These are phyloP conservation scores for Amiota minor DNA, from an alignment of 2,888 invertebrate species.

Conservation along the genomic window DNA sequence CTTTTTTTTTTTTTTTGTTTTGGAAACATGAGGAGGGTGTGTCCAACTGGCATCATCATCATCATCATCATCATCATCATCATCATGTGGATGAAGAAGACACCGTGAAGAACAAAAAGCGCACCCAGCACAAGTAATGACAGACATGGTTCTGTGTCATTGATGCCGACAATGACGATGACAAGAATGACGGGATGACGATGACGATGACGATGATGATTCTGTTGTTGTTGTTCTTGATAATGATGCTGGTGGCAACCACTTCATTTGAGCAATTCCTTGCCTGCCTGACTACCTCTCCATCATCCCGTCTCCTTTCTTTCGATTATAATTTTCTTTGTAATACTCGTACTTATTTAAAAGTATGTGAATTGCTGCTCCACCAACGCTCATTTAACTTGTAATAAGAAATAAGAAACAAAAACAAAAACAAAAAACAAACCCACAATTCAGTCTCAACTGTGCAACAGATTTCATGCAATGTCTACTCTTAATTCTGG, in stretches of 20 bases:
- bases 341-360: neutral
- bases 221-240: neutral
- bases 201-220: neutral
- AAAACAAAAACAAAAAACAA: no score
- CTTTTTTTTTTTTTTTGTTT: neutral
- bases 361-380: neutral
- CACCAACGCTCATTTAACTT: constrained; percentile 1
- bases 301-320: neutral
- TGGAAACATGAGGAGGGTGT: neutral
- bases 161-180: constrained; percentile 1
- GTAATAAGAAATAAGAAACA: no score
- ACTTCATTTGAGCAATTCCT: neutral
- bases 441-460: no score
- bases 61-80: no score
- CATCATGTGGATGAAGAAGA: no score
- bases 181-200: neutral
- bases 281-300: no score
- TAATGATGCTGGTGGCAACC: neutral
- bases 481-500: neutral
- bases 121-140: no score
- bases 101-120: no score
- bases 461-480: no score
- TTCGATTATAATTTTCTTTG: neutral
- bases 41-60: neutral
- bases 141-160: constrained; percentile 3